phyloP scores from a whole-genome alignment of 2,888 invertebrate species.

The Ditula angustiorana region DNA sequence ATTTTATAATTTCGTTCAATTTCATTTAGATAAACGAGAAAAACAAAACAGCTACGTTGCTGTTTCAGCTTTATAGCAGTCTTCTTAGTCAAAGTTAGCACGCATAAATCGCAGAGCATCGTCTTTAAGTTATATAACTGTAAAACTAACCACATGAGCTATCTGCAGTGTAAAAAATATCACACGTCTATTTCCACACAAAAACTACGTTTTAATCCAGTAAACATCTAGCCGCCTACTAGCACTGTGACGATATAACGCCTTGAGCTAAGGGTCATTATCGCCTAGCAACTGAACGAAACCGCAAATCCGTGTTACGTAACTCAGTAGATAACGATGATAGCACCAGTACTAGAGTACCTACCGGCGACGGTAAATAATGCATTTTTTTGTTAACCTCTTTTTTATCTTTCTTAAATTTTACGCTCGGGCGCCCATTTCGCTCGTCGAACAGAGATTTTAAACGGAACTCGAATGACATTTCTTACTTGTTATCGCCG shows the following conservation, averaged over 20 bases:
- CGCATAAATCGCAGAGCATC: background rate
- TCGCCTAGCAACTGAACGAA: slow-evolving; percentile 20
- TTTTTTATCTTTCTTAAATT: slow-evolving; percentile 46
- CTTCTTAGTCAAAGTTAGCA: background rate
- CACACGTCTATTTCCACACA: slow-evolving; percentile 10
- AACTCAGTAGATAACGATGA: slow-evolving; percentile 37
- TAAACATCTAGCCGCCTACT: background rate
- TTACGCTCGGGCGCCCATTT: slow-evolving; percentile 42
- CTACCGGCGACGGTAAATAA: slow-evolving; percentile 29
- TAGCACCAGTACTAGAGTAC: slow-evolving; percentile 16
- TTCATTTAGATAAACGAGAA: too few relatives aligned
- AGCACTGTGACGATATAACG: background rate
- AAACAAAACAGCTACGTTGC: too few relatives aligned
- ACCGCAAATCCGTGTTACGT: slow-evolving; percentile 19
- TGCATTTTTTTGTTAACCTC: slow-evolving; percentile 47
- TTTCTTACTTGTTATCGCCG: slow-evolving; percentile 13
- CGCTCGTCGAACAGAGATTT: slow-evolving; percentile 17
- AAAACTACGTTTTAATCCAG: slow-evolving; percentile 13
- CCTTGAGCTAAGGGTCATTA: slow-evolving; percentile 21
- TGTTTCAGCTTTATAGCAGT: too few relatives aligned
- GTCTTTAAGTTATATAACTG: background rate
- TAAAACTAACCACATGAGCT: background rate
- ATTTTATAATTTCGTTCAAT: too few relatives aligned
- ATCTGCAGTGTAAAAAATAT: background rate
- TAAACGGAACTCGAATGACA: slow-evolving; percentile 26